These are phyloP conservation scores for Triplophysa bombifrons DNA, from an alignment of 2,797 vertebrate genomes.

Conservation along the genomic window DNA sequence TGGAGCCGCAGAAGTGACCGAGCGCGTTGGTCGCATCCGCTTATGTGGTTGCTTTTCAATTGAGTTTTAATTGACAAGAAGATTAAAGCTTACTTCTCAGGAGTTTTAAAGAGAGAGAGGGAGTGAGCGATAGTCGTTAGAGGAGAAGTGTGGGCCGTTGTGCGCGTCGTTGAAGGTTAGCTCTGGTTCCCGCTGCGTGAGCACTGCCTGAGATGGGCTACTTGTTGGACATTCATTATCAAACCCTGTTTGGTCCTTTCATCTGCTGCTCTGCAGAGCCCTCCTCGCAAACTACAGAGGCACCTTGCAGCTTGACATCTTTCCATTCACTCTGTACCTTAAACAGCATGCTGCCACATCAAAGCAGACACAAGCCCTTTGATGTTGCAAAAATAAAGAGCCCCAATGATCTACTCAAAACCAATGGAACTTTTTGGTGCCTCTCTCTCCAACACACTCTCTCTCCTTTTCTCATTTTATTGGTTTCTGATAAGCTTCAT, in stretches of 20 bases:
- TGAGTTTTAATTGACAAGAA: slow-evolving; percentile 75
- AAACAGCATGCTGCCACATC: slow-evolving; percentile 97
- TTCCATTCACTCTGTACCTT: slow-evolving; percentile 98
- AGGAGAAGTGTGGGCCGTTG: slow-evolving; percentile 67
- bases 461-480: slow-evolving; percentile 31
- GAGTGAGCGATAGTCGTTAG: slow-evolving; percentile 45
- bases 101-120: slow-evolving; percentile 61
- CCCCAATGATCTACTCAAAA: slow-evolving; percentile 93
- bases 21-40: slow-evolving; percentile 40
- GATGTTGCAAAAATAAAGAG: slow-evolving; percentile 96
- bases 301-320: slow-evolving; percentile 98
- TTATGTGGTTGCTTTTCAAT: slow-evolving; percentile 63
- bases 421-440: slow-evolving; percentile 87
- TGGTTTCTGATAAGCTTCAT: slow-evolving; percentile 16
- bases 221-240: slow-evolving; percentile 98
- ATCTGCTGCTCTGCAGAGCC: slow-evolving; percentile 93
- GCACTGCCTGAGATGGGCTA: slow-evolving; percentile 78
- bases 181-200: slow-evolving; percentile 69
- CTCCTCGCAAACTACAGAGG: slow-evolving; percentile 97
- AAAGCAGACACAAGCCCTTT: slow-evolving; percentile 89
- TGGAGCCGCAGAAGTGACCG: slow-evolving; percentile 24
- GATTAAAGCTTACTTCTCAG: slow-evolving; percentile 76
- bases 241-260: slow-evolving; percentile 95
- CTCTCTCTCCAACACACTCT: slow-evolving; percentile 72
- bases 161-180: slow-evolving; percentile 77